phyloP scores from a whole-genome alignment of 2,113 vertebrate species.

The Coryphaenoides rupestris region DNA sequence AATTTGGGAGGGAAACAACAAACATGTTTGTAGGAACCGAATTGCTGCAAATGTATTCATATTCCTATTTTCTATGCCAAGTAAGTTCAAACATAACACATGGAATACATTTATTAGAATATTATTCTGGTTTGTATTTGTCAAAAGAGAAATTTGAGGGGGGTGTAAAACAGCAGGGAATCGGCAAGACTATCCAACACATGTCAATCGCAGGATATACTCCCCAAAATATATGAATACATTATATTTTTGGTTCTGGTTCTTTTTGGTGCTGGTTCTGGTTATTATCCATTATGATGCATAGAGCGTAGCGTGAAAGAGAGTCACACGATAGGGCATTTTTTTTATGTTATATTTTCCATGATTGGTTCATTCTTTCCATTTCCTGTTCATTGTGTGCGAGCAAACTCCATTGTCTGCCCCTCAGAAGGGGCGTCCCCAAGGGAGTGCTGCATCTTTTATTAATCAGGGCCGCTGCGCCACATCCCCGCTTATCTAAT shows the following conservation, averaged over 20 bases:
- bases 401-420: conserved; percentile 68
- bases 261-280: conserved; percentile 38
- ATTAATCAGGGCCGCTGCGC: conserved; percentile 77
- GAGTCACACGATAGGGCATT: conserved; percentile 47
- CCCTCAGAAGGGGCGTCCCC: conserved; percentile 68
- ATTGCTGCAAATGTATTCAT: too few species aligned
- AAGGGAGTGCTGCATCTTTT: conserved; percentile 78
- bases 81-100: conserved; percentile 9
- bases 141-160: too few species aligned
- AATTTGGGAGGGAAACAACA: too few species aligned
- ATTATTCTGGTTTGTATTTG: neutral
- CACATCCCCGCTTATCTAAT: conserved; percentile 80
- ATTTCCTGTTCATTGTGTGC: conserved; percentile 76
- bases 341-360: conserved; percentile 75
- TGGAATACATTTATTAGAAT: neutral
- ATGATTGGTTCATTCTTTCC: conserved; percentile 73
- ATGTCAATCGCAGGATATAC: conserved; percentile 39
- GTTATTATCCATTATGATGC: conserved; percentile 59
- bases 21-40: too few species aligned
- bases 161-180: conserved; percentile 47
- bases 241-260: conserved; percentile 43
- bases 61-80: neutral
- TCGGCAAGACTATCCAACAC: conserved; percentile 35
- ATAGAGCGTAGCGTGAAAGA: conserved; percentile 44
- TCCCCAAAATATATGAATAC: conserved; percentile 55